These are phyloP conservation scores for Ceratosolen solmsi DNA, from an alignment of 1,140 invertebrate genomes.

Conservation along the genomic window DNA sequence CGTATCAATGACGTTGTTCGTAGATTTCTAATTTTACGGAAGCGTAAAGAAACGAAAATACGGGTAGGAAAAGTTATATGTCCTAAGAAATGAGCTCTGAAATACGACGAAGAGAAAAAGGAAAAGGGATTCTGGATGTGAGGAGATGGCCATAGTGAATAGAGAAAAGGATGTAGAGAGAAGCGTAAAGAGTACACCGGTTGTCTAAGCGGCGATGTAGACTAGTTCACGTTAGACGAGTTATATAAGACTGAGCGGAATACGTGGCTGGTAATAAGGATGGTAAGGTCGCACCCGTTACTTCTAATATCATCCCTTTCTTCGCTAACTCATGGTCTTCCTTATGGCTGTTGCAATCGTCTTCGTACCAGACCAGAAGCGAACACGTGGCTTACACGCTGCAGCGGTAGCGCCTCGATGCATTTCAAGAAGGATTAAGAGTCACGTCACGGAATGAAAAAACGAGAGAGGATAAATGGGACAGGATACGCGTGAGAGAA, in stretches of 20 bases:
- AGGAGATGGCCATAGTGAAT: background rate
- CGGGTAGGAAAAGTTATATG: constrained; percentile 58
- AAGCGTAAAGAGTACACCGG: constrained; percentile 3
- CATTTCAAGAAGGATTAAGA: constrained; percentile 31
- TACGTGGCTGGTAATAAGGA: constrained; percentile 61
- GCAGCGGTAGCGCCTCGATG: background rate
- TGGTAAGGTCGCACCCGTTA: constrained; percentile 58
- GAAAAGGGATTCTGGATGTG: background rate
- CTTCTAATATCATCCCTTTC: constrained; percentile 58
- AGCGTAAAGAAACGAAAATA: constrained; percentile 57
- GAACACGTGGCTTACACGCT: constrained; percentile 6
- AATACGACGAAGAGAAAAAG: constrained; percentile 49
- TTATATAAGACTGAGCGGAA: constrained; percentile 58
- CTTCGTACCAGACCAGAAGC: background rate
- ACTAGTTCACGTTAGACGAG: constrained; percentile 53
- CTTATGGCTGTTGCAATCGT: constrained; percentile 31
- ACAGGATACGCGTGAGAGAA: constrained; percentile 13
- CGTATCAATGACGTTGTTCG: constrained; percentile 22
- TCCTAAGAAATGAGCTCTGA: constrained; percentile 58
- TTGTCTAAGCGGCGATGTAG: constrained; percentile 22
- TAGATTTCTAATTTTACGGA: constrained; percentile 49
- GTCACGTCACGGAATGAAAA: constrained; percentile 31
- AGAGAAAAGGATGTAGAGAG: constrained; percentile 25
- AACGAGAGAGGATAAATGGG: constrained; percentile 37
- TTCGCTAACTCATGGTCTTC: constrained; percentile 24